phyloP scores from a whole-genome alignment of 2,888 invertebrate genomes.

The Macrosiphum euphorbiae region DNA sequence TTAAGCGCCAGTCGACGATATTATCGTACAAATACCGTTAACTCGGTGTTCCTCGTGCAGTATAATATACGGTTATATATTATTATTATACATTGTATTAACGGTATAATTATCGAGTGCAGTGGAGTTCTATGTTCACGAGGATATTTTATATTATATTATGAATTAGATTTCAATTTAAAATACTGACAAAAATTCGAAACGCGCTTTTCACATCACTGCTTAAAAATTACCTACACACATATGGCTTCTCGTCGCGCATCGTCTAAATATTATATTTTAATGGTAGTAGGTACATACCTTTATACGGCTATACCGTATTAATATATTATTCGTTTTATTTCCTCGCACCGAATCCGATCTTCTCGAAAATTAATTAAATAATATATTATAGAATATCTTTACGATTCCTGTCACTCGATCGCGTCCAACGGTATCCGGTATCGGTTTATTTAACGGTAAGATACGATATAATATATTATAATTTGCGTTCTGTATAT shows the following conservation, averaged over 20 bases:
- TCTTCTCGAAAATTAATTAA: conserved; percentile 3
- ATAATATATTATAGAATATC: neutral
- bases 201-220: neutral
- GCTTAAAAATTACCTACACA: neutral
- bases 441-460: conserved; percentile 13
- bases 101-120: conserved; percentile 9
- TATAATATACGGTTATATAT: neutral
- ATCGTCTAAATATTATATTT: neutral
- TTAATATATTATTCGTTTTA: neutral
- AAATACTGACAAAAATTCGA: neutral
- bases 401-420: conserved; percentile 3
- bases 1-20: conserved; percentile 38
- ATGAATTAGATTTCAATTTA: neutral
- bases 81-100: neutral
- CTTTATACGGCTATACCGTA: neutral
- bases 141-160: neutral
- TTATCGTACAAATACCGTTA: conserved; percentile 5
- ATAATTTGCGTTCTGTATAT: neutral
- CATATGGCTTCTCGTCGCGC: neutral
- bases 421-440: conserved; percentile 12
- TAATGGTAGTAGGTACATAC: neutral
- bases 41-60: neutral
- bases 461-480: neutral
- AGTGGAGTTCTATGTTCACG: neutral
- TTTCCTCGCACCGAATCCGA: neutral